These are phyloP conservation scores for Bimastos eiseni DNA, from an alignment of 2,888 invertebrate species.

Conservation along the genomic window DNA sequence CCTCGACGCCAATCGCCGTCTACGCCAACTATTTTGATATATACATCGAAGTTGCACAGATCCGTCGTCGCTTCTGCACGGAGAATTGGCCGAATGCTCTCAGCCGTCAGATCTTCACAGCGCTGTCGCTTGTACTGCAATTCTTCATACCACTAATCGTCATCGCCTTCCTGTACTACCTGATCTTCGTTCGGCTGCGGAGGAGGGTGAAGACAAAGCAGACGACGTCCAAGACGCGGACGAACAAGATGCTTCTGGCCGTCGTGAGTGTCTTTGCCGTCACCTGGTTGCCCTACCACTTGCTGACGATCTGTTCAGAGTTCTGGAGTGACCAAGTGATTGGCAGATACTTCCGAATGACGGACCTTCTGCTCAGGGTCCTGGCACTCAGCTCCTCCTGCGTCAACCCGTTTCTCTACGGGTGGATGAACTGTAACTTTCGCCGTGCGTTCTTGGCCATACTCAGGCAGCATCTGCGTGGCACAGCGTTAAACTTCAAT, in stretches of 20 bases:
- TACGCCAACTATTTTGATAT: constrained; percentile 62
- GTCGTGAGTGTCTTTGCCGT: constrained; percentile 57
- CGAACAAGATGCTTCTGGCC: constrained; percentile 57
- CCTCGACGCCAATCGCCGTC: constrained; percentile 67
- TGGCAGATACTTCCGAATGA: constrained; percentile 44
- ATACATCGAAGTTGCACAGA: constrained; percentile 47
- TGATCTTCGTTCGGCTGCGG: constrained; percentile 51
- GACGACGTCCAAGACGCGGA: constrained; percentile 44
- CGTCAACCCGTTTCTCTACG: constrained; percentile 60
- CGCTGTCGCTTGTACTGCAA: constrained; percentile 52
- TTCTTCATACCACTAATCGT: constrained; percentile 55
- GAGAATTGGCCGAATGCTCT: constrained; percentile 52
- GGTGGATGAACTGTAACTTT: constrained; percentile 61
- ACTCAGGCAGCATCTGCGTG: neutral
- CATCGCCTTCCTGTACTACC: constrained; percentile 53
- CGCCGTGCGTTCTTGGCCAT: neutral
- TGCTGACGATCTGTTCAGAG: constrained; percentile 53
- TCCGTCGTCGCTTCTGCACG: constrained; percentile 49
- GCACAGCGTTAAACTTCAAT: neutral
- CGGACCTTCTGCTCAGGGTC: constrained; percentile 55
- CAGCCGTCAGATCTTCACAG: constrained; percentile 51
- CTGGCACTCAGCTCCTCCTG: constrained; percentile 60
- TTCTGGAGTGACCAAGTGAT: constrained; percentile 41
- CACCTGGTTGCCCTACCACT: constrained; percentile 59
- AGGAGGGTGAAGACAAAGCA: constrained; percentile 30